Base-by-base conservation (phyloP, 2,797 vertebrate species). In the Babyrousa celebensis region DNA sequence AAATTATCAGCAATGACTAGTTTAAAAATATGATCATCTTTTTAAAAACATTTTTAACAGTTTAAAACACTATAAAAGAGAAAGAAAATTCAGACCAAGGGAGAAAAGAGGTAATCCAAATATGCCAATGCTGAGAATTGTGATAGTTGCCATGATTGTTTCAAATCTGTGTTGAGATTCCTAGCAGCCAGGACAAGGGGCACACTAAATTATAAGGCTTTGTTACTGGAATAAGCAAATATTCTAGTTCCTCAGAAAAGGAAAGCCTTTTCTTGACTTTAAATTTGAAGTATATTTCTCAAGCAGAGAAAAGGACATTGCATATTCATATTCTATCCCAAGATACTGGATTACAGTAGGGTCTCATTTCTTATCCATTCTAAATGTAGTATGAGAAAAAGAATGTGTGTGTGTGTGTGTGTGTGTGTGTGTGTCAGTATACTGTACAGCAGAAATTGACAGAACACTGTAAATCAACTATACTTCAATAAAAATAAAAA, bases 241-340 rank as follows among this genome's bases (percentile, higher is more conserved):
- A 79, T 14, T 60, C 27, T 62, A 79, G n/a, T 78, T 94, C 43
- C 60, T 94, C 29, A 56, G n/a, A 83, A 87, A 91, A 75, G 10
- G n/a, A 79, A 40, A 63, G 29, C 16, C 1, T 84, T 86, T 79
- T 11, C 63, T 79, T 79, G 77, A 84, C 32, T 93, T 88, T 79
- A 78, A 83, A 43, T 91, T 32, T 23, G 21, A 87, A 87, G 77
- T 54, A 5, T 67, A 43, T 68, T 67, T 91, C 58, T 84, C 48
- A 43, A 74, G 43, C 29, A 40, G 18, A 94, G 58, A 78, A 88
- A 82, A 40, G 3, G 79, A 54, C 71, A 52, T 16, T 65, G 17
- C 9, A 48, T 48, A 48, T 48, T 48, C 43, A 48, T 48, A 48
- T 48, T 48, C 43, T 48, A 48, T 48, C 43, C 43, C 43, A 48